Base-by-base conservation (phyloP, 2,113 vertebrate species). In the Phoxinus phoxinus region DNA sequence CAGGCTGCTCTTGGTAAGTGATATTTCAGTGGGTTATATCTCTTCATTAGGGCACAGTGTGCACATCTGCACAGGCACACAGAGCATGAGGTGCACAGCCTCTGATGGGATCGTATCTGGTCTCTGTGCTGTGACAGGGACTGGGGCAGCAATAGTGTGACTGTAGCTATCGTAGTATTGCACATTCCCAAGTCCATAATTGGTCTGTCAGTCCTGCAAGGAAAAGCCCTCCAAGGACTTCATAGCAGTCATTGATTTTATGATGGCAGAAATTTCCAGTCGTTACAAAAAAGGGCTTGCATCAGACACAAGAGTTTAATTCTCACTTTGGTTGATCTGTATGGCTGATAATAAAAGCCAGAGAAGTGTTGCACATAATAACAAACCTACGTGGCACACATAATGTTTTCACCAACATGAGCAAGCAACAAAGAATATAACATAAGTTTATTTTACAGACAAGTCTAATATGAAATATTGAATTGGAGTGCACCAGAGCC, bases 21-120 rank as follows among this genome's bases (percentile, higher is more conserved):
- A 81, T 74, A 63, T 73, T 73, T 81, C 65, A 58, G 35, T 72
- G n/a, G 53, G 27, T 74, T 81, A 81, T 81, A 59, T 81, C 53
- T 72, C 32, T 59, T 86, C 58, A 72, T 63, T 73, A 63, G 67
- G 58, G 51, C 51, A 23, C 41, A 53, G 71, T 56, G 21, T 82
- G 37, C 37, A 25, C n/a, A 27, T 67, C 73, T 48, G 58, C 35
- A 41, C 51, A 84, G 73, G 63, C 61, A 69, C 30, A 17, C 30
- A 53, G 32, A 21, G 81, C 13, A 21, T 58, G 35, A 65, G 53
- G 67, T 30, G 4, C 80, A 83, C n/a, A 67, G 53, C 32, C 59
- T 78, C 76, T 82, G 46, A 78, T 83, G 51, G 53, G 44, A 46
- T 82, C 71, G 27, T 53, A 74, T 76, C 58, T 85, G 46, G 46